These are phyloP conservation scores for Copidosoma floridanum DNA, from an alignment of 1,140 invertebrate species.

Conservation along the genomic window DNA sequence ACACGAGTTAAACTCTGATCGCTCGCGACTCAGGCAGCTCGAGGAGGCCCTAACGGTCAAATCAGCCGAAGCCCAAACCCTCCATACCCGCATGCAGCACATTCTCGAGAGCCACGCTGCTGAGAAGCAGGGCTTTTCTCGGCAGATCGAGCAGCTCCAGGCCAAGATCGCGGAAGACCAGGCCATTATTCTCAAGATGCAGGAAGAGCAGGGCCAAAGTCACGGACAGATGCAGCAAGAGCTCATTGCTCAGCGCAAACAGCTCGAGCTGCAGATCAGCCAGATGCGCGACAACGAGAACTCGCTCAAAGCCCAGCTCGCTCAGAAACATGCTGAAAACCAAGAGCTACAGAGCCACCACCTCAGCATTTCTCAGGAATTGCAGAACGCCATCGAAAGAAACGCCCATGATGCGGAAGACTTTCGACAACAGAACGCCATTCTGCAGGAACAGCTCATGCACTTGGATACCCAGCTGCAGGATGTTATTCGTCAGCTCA, in stretches of 20 bases:
- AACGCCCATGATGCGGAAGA: conserved; percentile 52
- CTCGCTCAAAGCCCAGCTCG: conserved; percentile 53
- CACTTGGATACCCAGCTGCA: conserved; percentile 48
- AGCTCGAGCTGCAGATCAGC: conserved; percentile 56
- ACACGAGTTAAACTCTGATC: conserved; percentile 67
- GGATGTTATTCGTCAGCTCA: conserved; percentile 61
- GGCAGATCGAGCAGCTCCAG: conserved; percentile 60
- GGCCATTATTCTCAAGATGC: conserved; percentile 56
- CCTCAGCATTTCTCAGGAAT: conserved; percentile 52
- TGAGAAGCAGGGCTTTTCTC: conserved; percentile 56
- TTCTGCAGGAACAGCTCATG: conserved; percentile 53
- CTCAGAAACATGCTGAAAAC: conserved; percentile 58
- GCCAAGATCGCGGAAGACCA: conserved; percentile 62
- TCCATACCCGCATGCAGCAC: conserved; percentile 63
- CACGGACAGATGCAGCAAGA: conserved; percentile 57
- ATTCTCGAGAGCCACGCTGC: conserved; percentile 60
- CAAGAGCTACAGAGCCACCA: conserved; percentile 54
- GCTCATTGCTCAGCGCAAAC: conserved; percentile 55
- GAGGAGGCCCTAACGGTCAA: conserved; percentile 60
- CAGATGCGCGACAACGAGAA: conserved; percentile 56
- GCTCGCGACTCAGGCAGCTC: conserved; percentile 59
- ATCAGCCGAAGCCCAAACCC: conserved; percentile 59
- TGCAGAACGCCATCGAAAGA: conserved; percentile 54
- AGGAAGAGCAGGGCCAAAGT: conserved; percentile 58
- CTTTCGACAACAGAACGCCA: conserved; percentile 50